Percentiles rank a stretch among this genome's conserved stretches.
These are phyloP conservation scores for Telmatherina bonti DNA, from an alignment of 2,797 vertebrate genomes.

Conservation along the genomic window DNA sequence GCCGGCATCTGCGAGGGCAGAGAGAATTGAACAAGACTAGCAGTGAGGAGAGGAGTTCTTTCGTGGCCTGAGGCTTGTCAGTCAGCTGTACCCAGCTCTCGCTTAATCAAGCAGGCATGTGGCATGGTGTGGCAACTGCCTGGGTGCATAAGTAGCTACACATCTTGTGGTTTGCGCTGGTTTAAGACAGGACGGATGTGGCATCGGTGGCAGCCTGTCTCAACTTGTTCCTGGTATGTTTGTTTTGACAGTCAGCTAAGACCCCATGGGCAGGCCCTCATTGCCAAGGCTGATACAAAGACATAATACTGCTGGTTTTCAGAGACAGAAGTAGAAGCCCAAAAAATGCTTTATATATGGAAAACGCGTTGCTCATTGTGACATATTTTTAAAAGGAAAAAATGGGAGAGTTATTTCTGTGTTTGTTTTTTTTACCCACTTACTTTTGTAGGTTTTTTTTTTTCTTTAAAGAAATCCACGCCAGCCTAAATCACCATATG, in stretches of 20 bases:
- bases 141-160: conserved; percentile 66
- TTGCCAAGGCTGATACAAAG: conserved; percentile 68
- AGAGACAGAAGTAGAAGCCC: conserved; percentile 74
- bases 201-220: conserved; percentile 75
- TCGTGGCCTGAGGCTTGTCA: conserved; percentile 56
- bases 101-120: conserved; percentile 77
- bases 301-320: conserved; percentile 75
- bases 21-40: conserved; percentile 20
- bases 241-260: conserved; percentile 83
- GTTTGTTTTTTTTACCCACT: conserved; percentile 26
- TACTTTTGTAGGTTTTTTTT: conserved; percentile 66
- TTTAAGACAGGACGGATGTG: conserved; percentile 79
- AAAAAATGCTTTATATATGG: conserved; percentile 69
- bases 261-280: conserved; percentile 67
- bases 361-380: conserved; percentile 71
- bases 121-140: conserved; percentile 75
- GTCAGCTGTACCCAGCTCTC: conserved; percentile 62
- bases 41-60: conserved; percentile 32
- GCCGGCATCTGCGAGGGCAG: conserved; percentile 33
- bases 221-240: conserved; percentile 80
- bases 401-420: conserved; percentile 62
- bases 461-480: conserved; percentile 7
- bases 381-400: conserved; percentile 29
- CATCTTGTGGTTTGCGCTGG: conserved; percentile 78
- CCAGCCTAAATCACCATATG: conserved; percentile 53